Percentiles rank a stretch among this genome's conserved stretches.
Evolutionary conservation across 2,888 invertebrate genomes (phyloP).

Genomic region (Stenoptilia bipunctidactyla): DNA sequence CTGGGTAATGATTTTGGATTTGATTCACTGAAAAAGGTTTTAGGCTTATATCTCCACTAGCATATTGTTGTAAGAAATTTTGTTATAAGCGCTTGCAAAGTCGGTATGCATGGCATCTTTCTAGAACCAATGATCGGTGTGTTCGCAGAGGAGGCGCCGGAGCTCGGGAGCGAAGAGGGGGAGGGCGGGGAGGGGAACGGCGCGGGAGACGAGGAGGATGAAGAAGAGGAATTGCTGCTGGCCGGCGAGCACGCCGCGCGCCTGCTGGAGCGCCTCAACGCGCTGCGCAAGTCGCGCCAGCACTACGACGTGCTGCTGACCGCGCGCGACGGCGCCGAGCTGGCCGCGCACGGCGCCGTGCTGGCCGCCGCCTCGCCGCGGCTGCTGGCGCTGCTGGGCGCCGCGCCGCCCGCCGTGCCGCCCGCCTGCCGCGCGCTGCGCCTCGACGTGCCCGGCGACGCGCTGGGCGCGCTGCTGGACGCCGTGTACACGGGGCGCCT

Average conservation of each 20-base stretch:
- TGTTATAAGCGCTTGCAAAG: too few relatives aligned
- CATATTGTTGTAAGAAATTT: too few relatives aligned
- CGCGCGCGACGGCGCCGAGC: constrained; percentile 69
- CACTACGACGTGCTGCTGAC: constrained; percentile 89
- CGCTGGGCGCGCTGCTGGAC: constrained; percentile 82
- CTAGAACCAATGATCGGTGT: too few relatives aligned
- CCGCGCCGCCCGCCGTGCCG: constrained; percentile 6
- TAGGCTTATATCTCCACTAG: too few relatives aligned
- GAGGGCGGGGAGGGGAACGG: too few relatives aligned
- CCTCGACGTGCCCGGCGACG: constrained; percentile 47
- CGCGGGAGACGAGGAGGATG: constrained; percentile 27
- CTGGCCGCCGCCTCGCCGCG: constrained; percentile 84
- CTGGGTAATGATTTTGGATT: too few relatives aligned
- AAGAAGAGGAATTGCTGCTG: constrained; percentile 46
- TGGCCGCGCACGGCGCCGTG: constrained; percentile 82
- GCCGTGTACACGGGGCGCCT: constrained; percentile 86
- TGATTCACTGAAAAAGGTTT: too few relatives aligned
- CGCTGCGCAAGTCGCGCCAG: constrained; percentile 85
- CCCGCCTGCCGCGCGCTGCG: constrained; percentile 14
- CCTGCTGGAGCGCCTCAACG: constrained; percentile 78
- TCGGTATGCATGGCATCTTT: too few relatives aligned
- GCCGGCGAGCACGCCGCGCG: constrained; percentile 71
- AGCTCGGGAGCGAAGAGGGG: too few relatives aligned
- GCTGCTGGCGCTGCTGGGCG: constrained; percentile 77
- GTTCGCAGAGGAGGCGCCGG: too few relatives aligned